phyloP scores from a whole-genome alignment of 1,140 invertebrate species.

The Metopolophium dirhodum region DNA sequence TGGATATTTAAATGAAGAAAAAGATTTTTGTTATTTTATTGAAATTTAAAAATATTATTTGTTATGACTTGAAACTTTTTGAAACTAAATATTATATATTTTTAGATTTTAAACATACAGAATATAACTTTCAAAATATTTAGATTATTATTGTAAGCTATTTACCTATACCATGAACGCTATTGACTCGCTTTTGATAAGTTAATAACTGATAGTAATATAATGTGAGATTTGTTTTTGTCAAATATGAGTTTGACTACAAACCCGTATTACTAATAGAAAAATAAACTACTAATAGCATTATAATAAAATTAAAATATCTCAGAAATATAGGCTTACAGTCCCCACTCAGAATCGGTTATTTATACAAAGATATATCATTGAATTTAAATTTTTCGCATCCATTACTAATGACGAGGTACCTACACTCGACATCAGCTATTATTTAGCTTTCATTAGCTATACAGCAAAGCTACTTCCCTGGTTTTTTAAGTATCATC shows the following conservation, averaged over 20 bases:
- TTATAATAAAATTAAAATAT: too few species aligned
- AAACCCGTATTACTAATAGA: too few species aligned
- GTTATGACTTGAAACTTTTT: neutral
- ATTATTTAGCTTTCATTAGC: too few species aligned
- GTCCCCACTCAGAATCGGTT: neutral
- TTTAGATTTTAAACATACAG: neutral
- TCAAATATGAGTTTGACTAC: too few species aligned
- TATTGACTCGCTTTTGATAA: neutral
- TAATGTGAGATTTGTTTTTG: too few species aligned
- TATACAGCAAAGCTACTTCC: neutral
- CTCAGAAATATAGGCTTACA: too few species aligned
- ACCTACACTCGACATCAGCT: neutral
- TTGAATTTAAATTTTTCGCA: neutral
- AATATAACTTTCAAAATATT: neutral
- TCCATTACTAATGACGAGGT: neutral
- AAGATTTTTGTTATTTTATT: neutral
- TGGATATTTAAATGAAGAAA: neutral
- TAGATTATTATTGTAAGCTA: neutral
- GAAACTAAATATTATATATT: neutral
- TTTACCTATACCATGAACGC: neutral
- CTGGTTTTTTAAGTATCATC: neutral
- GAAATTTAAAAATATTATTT: neutral
- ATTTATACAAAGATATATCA: neutral
- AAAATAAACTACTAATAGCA: too few species aligned
- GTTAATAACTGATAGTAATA: neutral